phyloP scores from a whole-genome alignment of 2,113 vertebrate genomes.

The Furnarius figulus region DNA sequence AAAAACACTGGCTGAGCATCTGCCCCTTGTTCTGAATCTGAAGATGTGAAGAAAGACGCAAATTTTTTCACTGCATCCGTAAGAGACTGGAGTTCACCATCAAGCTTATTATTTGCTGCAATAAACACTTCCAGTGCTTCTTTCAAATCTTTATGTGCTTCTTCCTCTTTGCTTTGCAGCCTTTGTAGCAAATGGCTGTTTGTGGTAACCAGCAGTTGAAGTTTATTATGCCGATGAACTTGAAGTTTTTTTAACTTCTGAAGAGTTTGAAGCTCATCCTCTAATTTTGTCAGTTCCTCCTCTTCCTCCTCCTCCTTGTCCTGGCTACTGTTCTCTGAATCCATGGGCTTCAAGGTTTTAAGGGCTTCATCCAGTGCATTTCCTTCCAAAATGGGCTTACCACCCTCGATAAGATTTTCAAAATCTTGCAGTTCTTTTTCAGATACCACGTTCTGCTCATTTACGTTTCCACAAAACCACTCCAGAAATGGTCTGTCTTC shows the following conservation, averaged over 20 bases:
- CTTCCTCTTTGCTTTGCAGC: slow-evolving; percentile 66
- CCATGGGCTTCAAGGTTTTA: slow-evolving; percentile 71
- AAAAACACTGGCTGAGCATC: slow-evolving; percentile 69
- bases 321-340: neutral
- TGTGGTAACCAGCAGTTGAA: slow-evolving; percentile 76
- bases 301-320: slow-evolving; percentile 59
- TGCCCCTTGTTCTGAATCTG: neutral
- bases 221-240: slow-evolving; percentile 76
- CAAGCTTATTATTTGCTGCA: slow-evolving; percentile 75
- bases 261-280: slow-evolving; percentile 80
- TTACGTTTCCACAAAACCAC: slow-evolving; percentile 86
- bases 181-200: slow-evolving; percentile 67
- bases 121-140: slow-evolving; percentile 67
- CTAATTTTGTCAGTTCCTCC: slow-evolving; percentile 73
- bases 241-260: slow-evolving; percentile 80
- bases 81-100: slow-evolving; percentile 75
- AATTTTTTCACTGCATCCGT: slow-evolving; percentile 72
- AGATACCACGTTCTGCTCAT: slow-evolving; percentile 76
- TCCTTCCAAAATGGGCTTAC: slow-evolving; percentile 83
- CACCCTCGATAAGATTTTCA: slow-evolving; percentile 70
- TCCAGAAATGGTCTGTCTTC: slow-evolving; percentile 83
- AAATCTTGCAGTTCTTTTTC: slow-evolving; percentile 80
- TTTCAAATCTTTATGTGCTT: slow-evolving; percentile 57
- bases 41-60: slow-evolving; percentile 68
- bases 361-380: slow-evolving; percentile 81